Evolutionary conservation across 2,797 vertebrate species (phyloP).

Genomic region (Calcarius lapponicus): DNA sequence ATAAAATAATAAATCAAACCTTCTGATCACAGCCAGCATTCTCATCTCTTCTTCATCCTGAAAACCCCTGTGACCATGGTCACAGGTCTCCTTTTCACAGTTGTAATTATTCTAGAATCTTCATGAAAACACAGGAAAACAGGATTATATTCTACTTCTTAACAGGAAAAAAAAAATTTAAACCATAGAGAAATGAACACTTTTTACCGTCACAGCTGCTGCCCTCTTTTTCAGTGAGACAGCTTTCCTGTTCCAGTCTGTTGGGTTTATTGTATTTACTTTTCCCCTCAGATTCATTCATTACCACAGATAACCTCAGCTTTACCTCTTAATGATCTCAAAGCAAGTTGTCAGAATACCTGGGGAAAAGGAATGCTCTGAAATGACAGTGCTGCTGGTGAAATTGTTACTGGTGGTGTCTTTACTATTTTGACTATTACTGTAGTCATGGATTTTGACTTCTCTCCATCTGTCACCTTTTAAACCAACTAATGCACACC

Average conservation of each 20-base stretch:
- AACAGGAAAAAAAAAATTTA: background rate
- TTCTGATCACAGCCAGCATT: no score
- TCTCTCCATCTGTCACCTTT: background rate
- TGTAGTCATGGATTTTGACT: background rate
- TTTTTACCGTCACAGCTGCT: background rate
- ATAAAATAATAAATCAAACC: no score
- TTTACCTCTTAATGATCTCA: background rate
- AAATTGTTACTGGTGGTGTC: background rate
- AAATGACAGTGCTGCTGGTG: background rate
- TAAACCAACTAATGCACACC: background rate
- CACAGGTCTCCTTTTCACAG: background rate
- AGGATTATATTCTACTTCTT: background rate
- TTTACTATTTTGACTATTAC: background rate
- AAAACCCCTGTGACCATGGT: no score
- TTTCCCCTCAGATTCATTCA: background rate
- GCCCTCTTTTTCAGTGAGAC: background rate
- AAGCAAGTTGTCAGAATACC: background rate
- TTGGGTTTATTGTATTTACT: slow-evolving; percentile 8
- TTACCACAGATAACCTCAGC: slow-evolving; percentile 2
- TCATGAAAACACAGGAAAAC: background rate
- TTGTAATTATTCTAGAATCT: background rate
- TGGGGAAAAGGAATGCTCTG: background rate
- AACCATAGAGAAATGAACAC: background rate
- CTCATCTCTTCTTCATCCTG: no score
- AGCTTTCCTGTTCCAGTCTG: slow-evolving; percentile 1